Evolutionary conservation across 92 coral and sea anemone genomes (phyloP), one percentile per base, ranked within the genome.

Genomic region (Porites divaricata): DNA sequence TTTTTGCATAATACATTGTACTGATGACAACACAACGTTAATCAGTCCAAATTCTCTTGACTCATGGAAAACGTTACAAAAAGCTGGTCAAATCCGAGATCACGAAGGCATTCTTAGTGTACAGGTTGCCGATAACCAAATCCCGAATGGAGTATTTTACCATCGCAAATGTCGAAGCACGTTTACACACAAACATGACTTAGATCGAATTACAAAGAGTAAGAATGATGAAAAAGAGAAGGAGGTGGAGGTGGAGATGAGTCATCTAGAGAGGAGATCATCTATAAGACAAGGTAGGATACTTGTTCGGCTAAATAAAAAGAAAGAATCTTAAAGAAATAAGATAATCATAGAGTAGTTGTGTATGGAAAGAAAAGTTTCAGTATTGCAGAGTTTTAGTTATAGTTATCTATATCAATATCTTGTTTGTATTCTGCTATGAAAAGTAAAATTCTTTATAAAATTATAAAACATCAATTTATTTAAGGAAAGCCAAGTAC

Each of bases 121-220:
- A 81, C 78, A 81, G 85, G 78, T 81, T 12, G 61, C 77, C 65
- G 63, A 81, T 81, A 66, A 81, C 78, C 85, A 81, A 66, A 70
- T 68, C 78, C 78, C 66, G 61, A 81, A 81, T 21, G 86, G 68
- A 69, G 86, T 81, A 20, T 81, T 81, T 81, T 81, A 81, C 64
- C 80, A 76, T 76, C 67, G 80, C 68, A 76, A 76, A 54, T 76
- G 80, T 76, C 23, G 80, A 76, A 70, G 86, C 79, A 81, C 79
- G 64, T 81, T 81, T 81, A 81, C 86, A 81, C 86, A 81, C 86
- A 81, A 81, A 81, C 79, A 68, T 81, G 75, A 63, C 79, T 81
- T 67, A 63, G 86, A 81, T 81, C 78, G 80, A 56, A 75, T 75
- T 75, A 22, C 54, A 75, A 49, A 53, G 80, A 75, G 66, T 63